Evolutionary conservation across 1,140 invertebrate species (phyloP).

Genomic region (Paramacrobiotus metropolitanus): DNA sequence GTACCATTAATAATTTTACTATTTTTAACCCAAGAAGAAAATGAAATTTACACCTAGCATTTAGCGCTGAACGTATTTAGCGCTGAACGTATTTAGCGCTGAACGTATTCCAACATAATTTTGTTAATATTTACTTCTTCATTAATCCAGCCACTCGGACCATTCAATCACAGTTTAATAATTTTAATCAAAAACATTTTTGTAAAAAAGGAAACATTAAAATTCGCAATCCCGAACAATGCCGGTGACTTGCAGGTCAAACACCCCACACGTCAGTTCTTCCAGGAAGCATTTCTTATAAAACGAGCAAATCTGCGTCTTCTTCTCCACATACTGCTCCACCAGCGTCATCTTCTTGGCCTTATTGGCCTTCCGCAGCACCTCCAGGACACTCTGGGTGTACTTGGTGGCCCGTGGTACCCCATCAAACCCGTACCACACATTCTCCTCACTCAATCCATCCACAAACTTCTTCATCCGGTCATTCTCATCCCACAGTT

Average conservation of each 20-base stretch:
- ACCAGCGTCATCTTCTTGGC: background rate
- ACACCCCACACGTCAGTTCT: background rate
- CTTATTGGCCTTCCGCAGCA: background rate
- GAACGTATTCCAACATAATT: too few species aligned
- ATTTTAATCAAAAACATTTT: too few species aligned
- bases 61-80: too few species aligned
- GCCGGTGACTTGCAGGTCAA: background rate
- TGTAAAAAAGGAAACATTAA: too few species aligned
- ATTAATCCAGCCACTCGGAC: too few species aligned
- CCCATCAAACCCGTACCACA: background rate
- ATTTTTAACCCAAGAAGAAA: too few species aligned
- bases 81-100: too few species aligned
- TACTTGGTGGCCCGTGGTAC: background rate
- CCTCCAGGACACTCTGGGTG: background rate
- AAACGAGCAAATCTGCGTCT: background rate
- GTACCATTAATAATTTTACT: too few species aligned
- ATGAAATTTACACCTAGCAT: too few species aligned
- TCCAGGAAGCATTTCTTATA: slow-evolving; percentile 2
- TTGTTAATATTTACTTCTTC: too few species aligned
- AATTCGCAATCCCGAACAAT: background rate
- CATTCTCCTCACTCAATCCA: background rate
- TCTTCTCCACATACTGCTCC: slow-evolving; percentile 2
- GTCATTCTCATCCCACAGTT: background rate
- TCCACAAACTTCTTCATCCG: background rate
- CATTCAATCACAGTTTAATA: too few species aligned